These are phyloP conservation scores for Scaptodrosophila lebanonensis DNA, from an alignment of 1,140 invertebrate genomes.

Conservation along the genomic window DNA sequence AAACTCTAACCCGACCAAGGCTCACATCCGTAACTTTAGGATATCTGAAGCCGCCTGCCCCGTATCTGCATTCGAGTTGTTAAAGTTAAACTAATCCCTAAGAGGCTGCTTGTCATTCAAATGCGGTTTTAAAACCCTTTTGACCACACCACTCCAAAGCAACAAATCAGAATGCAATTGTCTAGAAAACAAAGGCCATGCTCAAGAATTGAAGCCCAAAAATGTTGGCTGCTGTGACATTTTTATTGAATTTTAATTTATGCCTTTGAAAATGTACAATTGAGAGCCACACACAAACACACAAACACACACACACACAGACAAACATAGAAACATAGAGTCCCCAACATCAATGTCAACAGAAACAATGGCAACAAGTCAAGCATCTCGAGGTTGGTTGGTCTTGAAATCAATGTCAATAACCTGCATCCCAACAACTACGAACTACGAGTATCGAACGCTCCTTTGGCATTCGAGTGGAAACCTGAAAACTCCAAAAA, in stretches of 20 bases:
- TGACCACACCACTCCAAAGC: no score
- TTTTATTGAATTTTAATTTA: conserved; percentile 75
- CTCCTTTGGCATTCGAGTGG: no score
- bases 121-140: no score
- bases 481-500: no score
- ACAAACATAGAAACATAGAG: not conserved
- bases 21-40: no score
- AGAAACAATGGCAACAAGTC: conserved; percentile 21
- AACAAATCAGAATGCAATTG: conserved; percentile 48
- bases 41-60: no score
- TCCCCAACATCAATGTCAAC: not conserved
- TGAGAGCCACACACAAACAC: conserved; percentile 16
- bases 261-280: conserved; percentile 34
- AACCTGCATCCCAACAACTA: conserved; percentile 39
- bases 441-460: no score
- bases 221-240: conserved; percentile 58
- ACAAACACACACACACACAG: conserved; percentile 17
- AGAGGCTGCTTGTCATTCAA: no score
- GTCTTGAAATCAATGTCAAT: conserved; percentile 51
- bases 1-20: no score
- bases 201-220: conserved; percentile 6
- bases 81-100: no score
- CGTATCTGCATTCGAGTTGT: no score
- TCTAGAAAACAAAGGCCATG: conserved; percentile 15
- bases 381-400: conserved; percentile 25